These are phyloP conservation scores for Melanocharis versteri DNA, from an alignment of 2,113 vertebrate genomes.

Conservation along the genomic window DNA sequence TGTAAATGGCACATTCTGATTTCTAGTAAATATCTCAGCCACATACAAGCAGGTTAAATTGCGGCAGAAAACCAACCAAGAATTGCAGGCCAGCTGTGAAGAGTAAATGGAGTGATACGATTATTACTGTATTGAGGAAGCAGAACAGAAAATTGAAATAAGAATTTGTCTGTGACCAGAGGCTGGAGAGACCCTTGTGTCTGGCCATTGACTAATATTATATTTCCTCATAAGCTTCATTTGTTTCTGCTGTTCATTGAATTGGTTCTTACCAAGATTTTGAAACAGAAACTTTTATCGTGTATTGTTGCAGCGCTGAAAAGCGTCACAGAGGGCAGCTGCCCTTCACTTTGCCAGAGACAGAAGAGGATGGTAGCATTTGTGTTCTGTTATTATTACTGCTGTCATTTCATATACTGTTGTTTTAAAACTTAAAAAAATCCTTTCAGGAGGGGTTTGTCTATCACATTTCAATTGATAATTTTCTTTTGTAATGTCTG, in stretches of 20 bases:
- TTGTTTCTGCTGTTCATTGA: constrained; percentile 8
- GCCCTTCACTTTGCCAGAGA: background rate
- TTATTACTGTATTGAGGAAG: constrained; percentile 21
- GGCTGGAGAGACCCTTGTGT: constrained; percentile 4
- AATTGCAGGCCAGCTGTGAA: background rate
- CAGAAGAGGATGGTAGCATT: background rate
- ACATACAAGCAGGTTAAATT: background rate
- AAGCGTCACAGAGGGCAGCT: background rate
- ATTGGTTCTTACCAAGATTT: background rate
- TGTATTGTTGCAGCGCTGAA: background rate
- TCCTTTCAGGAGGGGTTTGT: background rate
- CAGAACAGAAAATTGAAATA: constrained; percentile 26
- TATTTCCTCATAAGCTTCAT: constrained; percentile 29
- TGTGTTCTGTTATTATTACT: background rate
- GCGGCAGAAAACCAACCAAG: constrained; percentile 22
- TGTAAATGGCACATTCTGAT: background rate
- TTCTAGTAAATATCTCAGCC: background rate
- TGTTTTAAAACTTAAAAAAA: background rate
- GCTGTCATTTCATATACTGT: background rate
- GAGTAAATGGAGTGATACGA: constrained; percentile 36
- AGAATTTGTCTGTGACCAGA: constrained; percentile 10
- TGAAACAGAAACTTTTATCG: background rate
- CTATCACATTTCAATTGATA: background rate
- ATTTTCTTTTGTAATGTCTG: background rate
- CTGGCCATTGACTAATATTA: constrained; percentile 29